A percentile compares a stretch with the other conserved stretches of the same genome.
These are phyloP conservation scores for Sarcophaga rosellei DNA, from an alignment of 2,888 invertebrate species.

Conservation along the genomic window DNA sequence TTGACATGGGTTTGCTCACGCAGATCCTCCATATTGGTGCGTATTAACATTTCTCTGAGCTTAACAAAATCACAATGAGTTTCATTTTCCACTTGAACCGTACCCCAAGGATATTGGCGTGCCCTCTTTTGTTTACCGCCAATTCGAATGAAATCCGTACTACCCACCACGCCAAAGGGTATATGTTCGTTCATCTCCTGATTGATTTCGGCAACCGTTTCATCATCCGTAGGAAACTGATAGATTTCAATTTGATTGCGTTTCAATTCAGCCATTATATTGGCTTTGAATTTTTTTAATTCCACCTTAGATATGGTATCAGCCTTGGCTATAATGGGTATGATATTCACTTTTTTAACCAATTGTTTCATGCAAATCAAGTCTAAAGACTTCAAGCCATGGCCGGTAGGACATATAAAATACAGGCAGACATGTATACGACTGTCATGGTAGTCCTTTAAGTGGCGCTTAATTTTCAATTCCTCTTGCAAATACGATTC, in stretches of 20 bases:
- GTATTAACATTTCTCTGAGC: constrained; percentile 98
- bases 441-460: constrained; percentile 95
- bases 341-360: constrained; percentile 98
- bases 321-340: constrained; percentile 99
- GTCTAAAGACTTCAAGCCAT: constrained; percentile 97
- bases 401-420: constrained; percentile 97
- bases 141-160: no score
- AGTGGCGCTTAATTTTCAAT: constrained; percentile 96
- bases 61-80: constrained; percentile 99
- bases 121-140: constrained; percentile 84
- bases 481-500: constrained; percentile 98
- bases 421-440: constrained; percentile 98
- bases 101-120: constrained; percentile 99
- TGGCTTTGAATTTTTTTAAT: constrained; percentile 96
- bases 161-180: constrained; percentile 96
- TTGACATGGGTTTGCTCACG: constrained; percentile 97
- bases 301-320: constrained; percentile 99
- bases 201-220: constrained; percentile 96
- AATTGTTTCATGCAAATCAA: constrained; percentile 99
- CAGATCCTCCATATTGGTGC: constrained; percentile 99
- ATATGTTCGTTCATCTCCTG: constrained; percentile 95
- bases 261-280: constrained; percentile 95
- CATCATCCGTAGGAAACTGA: constrained; percentile 98
- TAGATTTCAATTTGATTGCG: constrained; percentile 98
- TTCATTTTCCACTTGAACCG: constrained; percentile 99